Evolutionary conservation across 2,113 vertebrate genomes (phyloP).

Genomic region (Psittacula cyanocephala): DNA sequence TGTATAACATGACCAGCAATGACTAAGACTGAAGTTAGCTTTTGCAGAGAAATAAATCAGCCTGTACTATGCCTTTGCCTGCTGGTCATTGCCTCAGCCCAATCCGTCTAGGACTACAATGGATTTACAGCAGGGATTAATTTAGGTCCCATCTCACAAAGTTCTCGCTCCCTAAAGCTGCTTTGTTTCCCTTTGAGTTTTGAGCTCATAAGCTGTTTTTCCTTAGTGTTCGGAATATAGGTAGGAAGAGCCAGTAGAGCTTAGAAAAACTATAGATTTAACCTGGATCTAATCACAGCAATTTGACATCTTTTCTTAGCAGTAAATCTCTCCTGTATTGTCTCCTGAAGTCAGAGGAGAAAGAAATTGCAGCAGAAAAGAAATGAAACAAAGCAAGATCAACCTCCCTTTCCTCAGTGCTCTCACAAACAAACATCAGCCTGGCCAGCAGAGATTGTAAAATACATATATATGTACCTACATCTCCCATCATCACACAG

Average conservation of each 20-base stretch:
- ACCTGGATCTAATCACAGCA: background rate
- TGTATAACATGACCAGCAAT: background rate
- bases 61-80: background rate
- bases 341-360: background rate
- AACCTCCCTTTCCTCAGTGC: background rate
- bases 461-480: background rate
- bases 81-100: background rate
- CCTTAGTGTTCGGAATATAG: constrained; percentile 30
- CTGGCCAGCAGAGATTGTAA: background rate
- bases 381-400: background rate
- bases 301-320: background rate
- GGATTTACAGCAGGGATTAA: constrained; percentile 8
- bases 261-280: background rate
- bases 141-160: background rate
- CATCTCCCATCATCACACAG: background rate
- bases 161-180: constrained; percentile 19
- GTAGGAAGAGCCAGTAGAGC: constrained; percentile 6
- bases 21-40: background rate
- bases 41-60: background rate
- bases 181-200: constrained; percentile 51
- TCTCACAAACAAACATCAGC: background rate
- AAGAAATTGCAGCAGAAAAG: background rate
- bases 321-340: background rate
- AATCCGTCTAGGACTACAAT: background rate
- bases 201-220: constrained; percentile 51